Evolutionary conservation across 2,113 vertebrate genomes (phyloP).

Genomic region (Callionymus lyra): DNA sequence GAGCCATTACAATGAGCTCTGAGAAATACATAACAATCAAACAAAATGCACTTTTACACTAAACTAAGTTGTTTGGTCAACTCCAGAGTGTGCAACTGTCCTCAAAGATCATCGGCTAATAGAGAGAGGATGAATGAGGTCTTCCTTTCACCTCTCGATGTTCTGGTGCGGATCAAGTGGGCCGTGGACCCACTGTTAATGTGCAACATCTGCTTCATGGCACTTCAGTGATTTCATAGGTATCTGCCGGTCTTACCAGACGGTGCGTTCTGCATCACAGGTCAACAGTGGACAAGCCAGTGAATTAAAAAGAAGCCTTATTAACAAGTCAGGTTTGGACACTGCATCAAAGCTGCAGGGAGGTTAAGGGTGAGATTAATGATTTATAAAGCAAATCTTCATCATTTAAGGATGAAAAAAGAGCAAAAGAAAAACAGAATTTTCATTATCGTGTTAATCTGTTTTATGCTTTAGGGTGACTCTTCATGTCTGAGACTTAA

Average conservation of each 20-base stretch:
- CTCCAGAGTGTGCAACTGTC: no score
- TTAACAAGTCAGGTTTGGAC: constrained; percentile 62
- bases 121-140: not conserved
- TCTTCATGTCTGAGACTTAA: no score
- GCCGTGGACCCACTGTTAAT: constrained; percentile 36
- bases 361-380: no score
- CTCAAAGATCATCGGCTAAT: not conserved
- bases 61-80: no score
- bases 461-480: no score
- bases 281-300: constrained; percentile 31
- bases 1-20: no score
- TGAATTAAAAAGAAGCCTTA: constrained; percentile 47
- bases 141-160: constrained; percentile 10
- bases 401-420: no score
- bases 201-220: constrained; percentile 53
- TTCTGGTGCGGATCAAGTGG: constrained; percentile 13
- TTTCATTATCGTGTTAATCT: no score
- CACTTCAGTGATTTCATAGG: constrained; percentile 35
- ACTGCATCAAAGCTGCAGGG: not conserved
- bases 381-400: no score
- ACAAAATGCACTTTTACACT: no score
- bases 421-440: no score
- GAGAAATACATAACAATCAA: no score
- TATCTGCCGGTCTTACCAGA: constrained; percentile 20
- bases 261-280: constrained; percentile 42